Conservation (phyloP, 2,113 vertebrate species). For the Coracopsis vasa region DNA sequence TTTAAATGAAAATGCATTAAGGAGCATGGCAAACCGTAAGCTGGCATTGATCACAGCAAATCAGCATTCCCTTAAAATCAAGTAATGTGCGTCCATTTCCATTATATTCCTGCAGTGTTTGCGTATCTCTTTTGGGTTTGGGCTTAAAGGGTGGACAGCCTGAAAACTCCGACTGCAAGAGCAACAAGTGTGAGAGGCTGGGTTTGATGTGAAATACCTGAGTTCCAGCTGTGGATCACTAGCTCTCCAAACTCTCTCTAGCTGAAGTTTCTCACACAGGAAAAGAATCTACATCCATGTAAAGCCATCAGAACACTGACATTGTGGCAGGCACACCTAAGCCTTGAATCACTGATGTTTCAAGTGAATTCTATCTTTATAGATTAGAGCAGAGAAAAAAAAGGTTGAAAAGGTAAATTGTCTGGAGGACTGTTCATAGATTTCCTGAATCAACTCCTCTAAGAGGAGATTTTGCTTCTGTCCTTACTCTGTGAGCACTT, state of each 20-base stretch:
- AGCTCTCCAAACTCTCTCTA: not conserved
- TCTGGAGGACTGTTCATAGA: not conserved
- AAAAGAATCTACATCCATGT: not conserved
- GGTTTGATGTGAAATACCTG: not conserved
- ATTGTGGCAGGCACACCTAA: not conserved
- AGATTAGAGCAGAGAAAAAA: not conserved
- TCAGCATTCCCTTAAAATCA: not conserved
- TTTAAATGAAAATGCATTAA: not conserved
- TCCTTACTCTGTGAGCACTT: not conserved
- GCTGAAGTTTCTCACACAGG: not conserved
- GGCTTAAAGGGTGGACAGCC: not conserved
- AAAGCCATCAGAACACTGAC: not conserved
- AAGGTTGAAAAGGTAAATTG: not conserved
- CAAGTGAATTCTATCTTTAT: not conserved
- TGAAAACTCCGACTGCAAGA: not conserved
- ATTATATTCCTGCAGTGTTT: not conserved
- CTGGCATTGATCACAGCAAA: not conserved
- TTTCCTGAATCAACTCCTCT: not conserved
- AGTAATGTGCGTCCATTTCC: not conserved
- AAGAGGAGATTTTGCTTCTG: not conserved
- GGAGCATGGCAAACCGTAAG: not conserved
- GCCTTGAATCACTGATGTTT: rapidly evolving
- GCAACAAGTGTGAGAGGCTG: not conserved
- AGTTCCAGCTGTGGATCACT: not conserved
- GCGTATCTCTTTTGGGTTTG: not conserved